Percentiles rank a stretch among this genome's conserved stretches.
Conservation (phyloP, 2,113 vertebrate genomes). For the Sphaerodactylus townsendi region DNA sequence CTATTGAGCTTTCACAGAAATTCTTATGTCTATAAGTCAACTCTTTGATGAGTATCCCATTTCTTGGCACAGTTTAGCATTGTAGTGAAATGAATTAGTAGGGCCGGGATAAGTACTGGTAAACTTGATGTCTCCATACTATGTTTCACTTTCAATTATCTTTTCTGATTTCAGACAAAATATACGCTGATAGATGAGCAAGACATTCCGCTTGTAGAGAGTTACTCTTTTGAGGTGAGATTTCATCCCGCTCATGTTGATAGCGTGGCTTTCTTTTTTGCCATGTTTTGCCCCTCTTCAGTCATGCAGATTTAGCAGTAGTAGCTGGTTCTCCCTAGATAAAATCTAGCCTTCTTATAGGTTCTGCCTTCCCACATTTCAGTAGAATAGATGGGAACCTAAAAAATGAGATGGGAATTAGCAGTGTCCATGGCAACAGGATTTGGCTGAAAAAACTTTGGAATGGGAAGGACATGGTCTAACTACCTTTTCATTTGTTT, state of each 20-base stretch:
- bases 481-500: too few relatives aligned
- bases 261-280: too few relatives aligned
- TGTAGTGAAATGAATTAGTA: not conserved
- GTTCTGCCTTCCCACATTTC: too few relatives aligned
- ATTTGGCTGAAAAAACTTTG: not conserved
- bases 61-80: not conserved
- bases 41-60: not conserved
- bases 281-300: not conserved
- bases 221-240: constrained; percentile 96
- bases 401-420: not conserved
- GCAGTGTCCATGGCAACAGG: not conserved
- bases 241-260: not conserved
- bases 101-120: not conserved
- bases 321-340: not conserved
- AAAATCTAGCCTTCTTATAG: too few relatives aligned
- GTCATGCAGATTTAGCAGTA: not conserved
- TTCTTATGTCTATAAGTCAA: not conserved
- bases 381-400: too few relatives aligned
- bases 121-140: not conserved
- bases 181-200: constrained; percentile 97
- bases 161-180: constrained; percentile 83
- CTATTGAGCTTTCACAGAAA: not conserved
- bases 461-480: not conserved
- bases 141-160: not conserved
- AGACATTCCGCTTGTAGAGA: constrained; percentile 97